Evolutionary conservation across 2,888 invertebrate species (phyloP).

Genomic region (Hirtodrosophila duncani): DNA sequence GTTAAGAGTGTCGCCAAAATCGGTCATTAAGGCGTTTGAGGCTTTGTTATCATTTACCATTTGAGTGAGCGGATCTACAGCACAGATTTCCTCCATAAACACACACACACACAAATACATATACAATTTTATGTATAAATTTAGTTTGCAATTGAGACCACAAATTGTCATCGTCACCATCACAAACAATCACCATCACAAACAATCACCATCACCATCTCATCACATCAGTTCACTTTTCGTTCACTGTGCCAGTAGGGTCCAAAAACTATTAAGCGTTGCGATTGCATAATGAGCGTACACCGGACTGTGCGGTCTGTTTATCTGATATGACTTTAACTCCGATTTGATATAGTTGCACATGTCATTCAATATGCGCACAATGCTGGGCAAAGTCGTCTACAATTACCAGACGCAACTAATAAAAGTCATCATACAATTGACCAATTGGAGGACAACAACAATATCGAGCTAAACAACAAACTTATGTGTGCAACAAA

Average conservation of each 20-base stretch:
- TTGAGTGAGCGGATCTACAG: too few species aligned
- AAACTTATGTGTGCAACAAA: constrained; percentile 8
- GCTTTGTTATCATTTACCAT: constrained; percentile 42
- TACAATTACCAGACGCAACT: constrained; percentile 48
- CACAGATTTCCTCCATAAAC: constrained; percentile 17
- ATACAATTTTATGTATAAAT: too few species aligned
- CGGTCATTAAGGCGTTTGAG: constrained; percentile 1
- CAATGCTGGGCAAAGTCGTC: constrained; percentile 49
- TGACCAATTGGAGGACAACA: constrained; percentile 42
- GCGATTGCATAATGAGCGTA: constrained; percentile 53
- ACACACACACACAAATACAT: too few species aligned
- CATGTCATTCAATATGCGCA: constrained; percentile 64
- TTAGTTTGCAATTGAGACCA: constrained; percentile 48
- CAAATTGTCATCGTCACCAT: constrained; percentile 49
- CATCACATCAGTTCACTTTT: too few species aligned
- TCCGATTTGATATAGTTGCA: constrained; percentile 59
- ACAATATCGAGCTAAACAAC: constrained; percentile 13
- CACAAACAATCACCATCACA: constrained; percentile 14
- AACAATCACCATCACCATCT: too few species aligned
- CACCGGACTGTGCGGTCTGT: too few species aligned
- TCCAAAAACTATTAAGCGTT: constrained; percentile 32
- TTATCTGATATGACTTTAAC: constrained; percentile 59
- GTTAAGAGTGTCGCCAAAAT: constrained; percentile 18
- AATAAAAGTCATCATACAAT: constrained; percentile 44
- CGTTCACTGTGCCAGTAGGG: constrained; percentile 36